Conservation (phyloP, 2,797 vertebrate genomes). For the Momotus momota region DNA sequence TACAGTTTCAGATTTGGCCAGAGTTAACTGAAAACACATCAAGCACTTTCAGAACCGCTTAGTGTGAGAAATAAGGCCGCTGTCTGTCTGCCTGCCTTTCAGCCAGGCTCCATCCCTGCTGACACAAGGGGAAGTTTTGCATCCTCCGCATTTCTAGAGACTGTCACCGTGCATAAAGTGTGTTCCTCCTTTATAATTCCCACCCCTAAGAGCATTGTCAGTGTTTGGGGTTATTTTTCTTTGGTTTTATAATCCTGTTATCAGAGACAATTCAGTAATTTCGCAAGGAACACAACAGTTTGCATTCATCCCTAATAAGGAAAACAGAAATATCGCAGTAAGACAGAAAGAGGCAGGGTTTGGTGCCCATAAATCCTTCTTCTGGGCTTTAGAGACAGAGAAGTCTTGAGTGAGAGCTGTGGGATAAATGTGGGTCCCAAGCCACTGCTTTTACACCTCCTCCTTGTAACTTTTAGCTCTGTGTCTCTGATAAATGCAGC, state of each 20-base stretch:
- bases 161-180: neutral
- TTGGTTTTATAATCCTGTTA: neutral
- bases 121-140: neutral
- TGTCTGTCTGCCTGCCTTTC: neutral
- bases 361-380: neutral
- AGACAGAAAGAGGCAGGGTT: neutral
- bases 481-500: neutral
- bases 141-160: neutral
- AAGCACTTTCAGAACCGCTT: neutral
- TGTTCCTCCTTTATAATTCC: neutral
- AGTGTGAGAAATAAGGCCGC: conserved; percentile 1
- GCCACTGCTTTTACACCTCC: neutral
- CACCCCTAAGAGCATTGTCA: neutral
- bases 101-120: neutral
- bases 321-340: neutral
- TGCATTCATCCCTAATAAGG: too few relatives aligned
- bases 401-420: neutral
- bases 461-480: neutral
- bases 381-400: neutral
- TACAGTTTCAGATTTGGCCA: neutral
- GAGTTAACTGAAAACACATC: conserved; percentile 3
- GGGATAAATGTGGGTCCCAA: neutral
- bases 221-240: neutral
- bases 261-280: neutral
- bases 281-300: too few relatives aligned